Evolutionary conservation across 2,888 invertebrate genomes (phyloP).

Genomic region (Papilio elwesi): DNA sequence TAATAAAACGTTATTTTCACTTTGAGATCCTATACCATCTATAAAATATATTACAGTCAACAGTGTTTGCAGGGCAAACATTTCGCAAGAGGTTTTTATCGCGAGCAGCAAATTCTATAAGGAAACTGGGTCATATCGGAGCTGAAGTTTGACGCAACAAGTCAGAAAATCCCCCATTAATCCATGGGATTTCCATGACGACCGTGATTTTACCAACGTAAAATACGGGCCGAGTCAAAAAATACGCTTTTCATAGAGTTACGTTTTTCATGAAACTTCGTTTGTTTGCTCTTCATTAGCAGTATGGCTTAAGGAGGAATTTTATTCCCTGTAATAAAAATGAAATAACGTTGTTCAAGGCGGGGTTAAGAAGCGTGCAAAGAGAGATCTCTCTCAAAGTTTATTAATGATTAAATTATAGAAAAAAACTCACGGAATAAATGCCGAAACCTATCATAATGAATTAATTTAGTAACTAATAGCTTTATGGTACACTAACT

Average conservation of each 20-base stretch:
- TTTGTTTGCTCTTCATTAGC: conserved; percentile 37
- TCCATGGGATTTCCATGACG: conserved; percentile 46
- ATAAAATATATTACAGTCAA: conserved; percentile 26
- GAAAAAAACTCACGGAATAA: not conserved
- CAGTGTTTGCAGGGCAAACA: conserved; percentile 21
- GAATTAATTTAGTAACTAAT: too few species aligned
- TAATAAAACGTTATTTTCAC: not conserved
- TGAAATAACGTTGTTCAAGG: conserved; percentile 21
- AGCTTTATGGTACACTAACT: too few species aligned
- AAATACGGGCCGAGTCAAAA: conserved; percentile 38
- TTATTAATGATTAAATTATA: not conserved
- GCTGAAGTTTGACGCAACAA: conserved; percentile 45
- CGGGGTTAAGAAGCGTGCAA: conserved; percentile 4
- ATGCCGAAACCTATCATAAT: too few species aligned
- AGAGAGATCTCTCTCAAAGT: not conserved
- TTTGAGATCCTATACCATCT: conserved; percentile 3
- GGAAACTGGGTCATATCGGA: conserved; percentile 50
- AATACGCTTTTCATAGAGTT: conserved; percentile 38
- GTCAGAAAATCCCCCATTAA: conserved; percentile 47
- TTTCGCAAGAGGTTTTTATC: conserved; percentile 41
- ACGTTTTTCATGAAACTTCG: conserved; percentile 7
- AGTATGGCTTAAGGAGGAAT: conserved; percentile 21
- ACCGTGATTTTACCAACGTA: conserved; percentile 43
- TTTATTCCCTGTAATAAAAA: conserved; percentile 39
- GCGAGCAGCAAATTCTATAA: conserved; percentile 41